Conservation (phyloP, 2,797 vertebrate species). For the Rhinophrynus dorsalis region DNA sequence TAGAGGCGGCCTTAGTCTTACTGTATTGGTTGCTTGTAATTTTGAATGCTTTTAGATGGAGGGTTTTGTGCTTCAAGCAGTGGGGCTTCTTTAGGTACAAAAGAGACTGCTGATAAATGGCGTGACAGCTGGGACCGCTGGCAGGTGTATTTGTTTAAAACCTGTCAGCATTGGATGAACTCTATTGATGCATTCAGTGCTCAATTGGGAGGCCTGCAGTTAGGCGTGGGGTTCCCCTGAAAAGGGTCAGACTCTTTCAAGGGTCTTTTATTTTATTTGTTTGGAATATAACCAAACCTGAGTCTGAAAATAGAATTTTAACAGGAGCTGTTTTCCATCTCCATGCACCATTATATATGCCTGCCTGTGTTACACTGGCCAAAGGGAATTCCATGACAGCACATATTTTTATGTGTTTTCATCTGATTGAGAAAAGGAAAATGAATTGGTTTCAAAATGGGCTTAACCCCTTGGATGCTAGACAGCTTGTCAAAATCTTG, state of each 20-base stretch:
- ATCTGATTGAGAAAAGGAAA: neutral
- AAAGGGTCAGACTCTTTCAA: conserved; percentile 44
- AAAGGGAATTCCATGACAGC: conserved; percentile 13
- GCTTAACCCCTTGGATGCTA: too few species aligned
- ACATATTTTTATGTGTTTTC: neutral
- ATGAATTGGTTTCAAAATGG: neutral
- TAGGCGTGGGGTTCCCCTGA: conserved; percentile 40
- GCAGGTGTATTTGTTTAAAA: conserved; percentile 51
- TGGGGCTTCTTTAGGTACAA: conserved; percentile 42
- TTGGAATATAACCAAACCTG: conserved; percentile 37
- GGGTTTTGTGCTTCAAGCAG: conserved; percentile 40
- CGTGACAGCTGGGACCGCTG: conserved; percentile 44
- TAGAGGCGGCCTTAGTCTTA: conserved; percentile 35
- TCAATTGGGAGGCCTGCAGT: conserved; percentile 41
- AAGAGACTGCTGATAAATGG: conserved; percentile 41
- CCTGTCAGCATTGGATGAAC: conserved; percentile 39
- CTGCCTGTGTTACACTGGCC: conserved; percentile 2
- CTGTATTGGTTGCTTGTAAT: conserved; percentile 42
- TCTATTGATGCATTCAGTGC: conserved; percentile 45
- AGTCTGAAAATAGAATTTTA: conserved; percentile 42
- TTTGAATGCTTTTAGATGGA: conserved; percentile 47
- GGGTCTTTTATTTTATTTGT: conserved; percentile 45
- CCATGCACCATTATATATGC: conserved; percentile 25
- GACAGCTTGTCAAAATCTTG: too few species aligned
- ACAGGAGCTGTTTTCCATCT: conserved; percentile 35